Conservation (phyloP, 2,888 invertebrate species). For the Lutraria lutraria region DNA sequence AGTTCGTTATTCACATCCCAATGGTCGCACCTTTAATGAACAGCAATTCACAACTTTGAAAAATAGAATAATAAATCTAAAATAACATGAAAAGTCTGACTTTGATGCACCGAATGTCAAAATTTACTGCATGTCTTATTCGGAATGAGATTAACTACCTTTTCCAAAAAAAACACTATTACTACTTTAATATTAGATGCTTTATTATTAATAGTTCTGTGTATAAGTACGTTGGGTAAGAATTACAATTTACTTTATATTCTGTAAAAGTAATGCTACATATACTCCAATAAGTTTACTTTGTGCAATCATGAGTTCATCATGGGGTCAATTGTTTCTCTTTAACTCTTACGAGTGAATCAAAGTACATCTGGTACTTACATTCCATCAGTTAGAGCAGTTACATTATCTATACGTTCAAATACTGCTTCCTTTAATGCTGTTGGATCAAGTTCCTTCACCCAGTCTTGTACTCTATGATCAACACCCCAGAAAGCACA, state of each 20-base stretch:
- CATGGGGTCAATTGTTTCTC: too few species aligned
- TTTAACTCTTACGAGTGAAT: too few species aligned
- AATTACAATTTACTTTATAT: too few species aligned
- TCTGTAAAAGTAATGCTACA: too few species aligned
- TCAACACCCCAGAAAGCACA: slow-evolving; percentile 72
- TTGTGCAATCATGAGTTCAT: too few species aligned
- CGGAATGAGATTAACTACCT: too few species aligned
- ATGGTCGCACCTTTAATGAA: slow-evolving; percentile 72
- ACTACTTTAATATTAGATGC: too few species aligned
- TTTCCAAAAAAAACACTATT: too few species aligned
- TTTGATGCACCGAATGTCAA: background rate
- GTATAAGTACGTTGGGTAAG: too few species aligned
- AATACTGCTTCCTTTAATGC: slow-evolving; percentile 50
- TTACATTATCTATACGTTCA: slow-evolving; percentile 56
- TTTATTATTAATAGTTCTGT: too few species aligned
- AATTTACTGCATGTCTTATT: background rate
- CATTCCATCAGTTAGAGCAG: slow-evolving; percentile 60
- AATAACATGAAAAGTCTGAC: background rate
- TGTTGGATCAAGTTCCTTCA: slow-evolving; percentile 36
- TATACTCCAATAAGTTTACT: too few species aligned
- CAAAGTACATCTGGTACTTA: slow-evolving; percentile 41
- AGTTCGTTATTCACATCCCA: slow-evolving; percentile 83
- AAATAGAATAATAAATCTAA: background rate
- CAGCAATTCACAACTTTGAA: background rate
- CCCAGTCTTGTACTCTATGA: slow-evolving; percentile 57